Percentiles rank a stretch among this genome's conserved stretches.
Evolutionary conservation across 2,113 vertebrate genomes (phyloP).

Genomic region (Thymallus thymallus): DNA sequence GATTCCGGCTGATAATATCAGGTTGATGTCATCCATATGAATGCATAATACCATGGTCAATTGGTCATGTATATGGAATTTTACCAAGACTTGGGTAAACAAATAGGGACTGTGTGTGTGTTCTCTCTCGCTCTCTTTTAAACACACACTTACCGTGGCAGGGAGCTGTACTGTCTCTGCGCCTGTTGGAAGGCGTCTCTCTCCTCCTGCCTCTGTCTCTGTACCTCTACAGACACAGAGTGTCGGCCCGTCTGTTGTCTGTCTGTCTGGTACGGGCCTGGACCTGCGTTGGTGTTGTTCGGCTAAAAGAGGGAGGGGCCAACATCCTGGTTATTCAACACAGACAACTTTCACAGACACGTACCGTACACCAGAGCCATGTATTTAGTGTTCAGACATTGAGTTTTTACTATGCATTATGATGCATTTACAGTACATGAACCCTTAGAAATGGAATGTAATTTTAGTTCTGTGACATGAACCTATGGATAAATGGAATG

Average conservation of each 20-base stretch:
- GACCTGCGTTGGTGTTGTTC: slow-evolving; percentile 61
- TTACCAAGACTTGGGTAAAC: too few relatives aligned
- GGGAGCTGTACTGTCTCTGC: slow-evolving; percentile 91
- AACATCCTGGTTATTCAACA: background rate
- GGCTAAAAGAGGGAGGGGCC: background rate
- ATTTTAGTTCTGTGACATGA: too few relatives aligned
- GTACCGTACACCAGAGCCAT: slow-evolving; percentile 1
- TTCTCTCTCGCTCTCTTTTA: slow-evolving; percentile 32
- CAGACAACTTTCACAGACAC: background rate
- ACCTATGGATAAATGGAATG: too few relatives aligned
- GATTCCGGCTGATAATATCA: too few relatives aligned
- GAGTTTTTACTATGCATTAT: too few relatives aligned
- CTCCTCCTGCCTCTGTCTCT: slow-evolving; percentile 89
- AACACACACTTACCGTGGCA: slow-evolving; percentile 81
- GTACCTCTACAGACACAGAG: slow-evolving; percentile 87
- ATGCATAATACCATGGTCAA: too few relatives aligned
- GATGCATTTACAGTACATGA: too few relatives aligned
- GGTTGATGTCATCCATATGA: too few relatives aligned
- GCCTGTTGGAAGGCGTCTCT: slow-evolving; percentile 85
- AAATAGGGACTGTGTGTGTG: too few relatives aligned
- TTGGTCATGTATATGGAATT: background rate
- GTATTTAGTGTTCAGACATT: too few relatives aligned
- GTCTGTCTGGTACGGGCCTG: slow-evolving; percentile 59
- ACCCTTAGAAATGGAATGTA: too few relatives aligned
- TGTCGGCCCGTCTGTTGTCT: slow-evolving; percentile 82